phyloP scores from a whole-genome alignment of 2,888 invertebrate species.

The Tipula lateralis region DNA sequence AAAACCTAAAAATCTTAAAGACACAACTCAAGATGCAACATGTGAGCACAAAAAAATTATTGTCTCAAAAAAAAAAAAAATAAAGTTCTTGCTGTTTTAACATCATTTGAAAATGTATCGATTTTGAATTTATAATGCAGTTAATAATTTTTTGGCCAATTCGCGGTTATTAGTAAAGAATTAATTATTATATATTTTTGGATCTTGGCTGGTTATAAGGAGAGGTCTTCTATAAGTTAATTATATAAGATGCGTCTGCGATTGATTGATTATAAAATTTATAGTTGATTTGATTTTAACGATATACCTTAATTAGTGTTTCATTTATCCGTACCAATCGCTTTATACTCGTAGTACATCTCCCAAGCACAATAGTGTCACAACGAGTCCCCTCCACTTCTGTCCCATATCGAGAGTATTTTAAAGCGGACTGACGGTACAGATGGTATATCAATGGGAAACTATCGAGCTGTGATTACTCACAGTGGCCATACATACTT shows the following conservation, averaged over 20 bases:
- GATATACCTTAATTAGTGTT: no score
- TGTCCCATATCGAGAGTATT: no score
- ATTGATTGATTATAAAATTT: neutral
- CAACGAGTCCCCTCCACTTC: no score
- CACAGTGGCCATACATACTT: no score
- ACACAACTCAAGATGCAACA: neutral
- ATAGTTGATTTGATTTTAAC: no score
- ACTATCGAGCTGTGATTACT: no score
- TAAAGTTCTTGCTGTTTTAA: neutral
- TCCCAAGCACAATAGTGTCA: no score
- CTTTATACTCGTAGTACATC: no score
- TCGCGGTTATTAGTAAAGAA: conserved; percentile 9
- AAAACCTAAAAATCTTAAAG: neutral
- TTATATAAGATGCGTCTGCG: neutral
- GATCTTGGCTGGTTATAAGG: neutral
- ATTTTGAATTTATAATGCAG: conserved; percentile 2
- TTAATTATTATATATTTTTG: conserved; percentile 2
- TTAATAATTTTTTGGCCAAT: neutral
- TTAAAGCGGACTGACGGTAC: no score
- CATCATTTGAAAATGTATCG: neutral
- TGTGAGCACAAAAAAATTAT: neutral
- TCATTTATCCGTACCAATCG: no score
- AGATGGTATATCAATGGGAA: no score
- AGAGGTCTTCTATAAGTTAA: neutral
- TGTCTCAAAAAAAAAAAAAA: neutral